Evolutionary conservation across 1,140 invertebrate species (phyloP).

Genomic region (Ooceraea biroi): DNA sequence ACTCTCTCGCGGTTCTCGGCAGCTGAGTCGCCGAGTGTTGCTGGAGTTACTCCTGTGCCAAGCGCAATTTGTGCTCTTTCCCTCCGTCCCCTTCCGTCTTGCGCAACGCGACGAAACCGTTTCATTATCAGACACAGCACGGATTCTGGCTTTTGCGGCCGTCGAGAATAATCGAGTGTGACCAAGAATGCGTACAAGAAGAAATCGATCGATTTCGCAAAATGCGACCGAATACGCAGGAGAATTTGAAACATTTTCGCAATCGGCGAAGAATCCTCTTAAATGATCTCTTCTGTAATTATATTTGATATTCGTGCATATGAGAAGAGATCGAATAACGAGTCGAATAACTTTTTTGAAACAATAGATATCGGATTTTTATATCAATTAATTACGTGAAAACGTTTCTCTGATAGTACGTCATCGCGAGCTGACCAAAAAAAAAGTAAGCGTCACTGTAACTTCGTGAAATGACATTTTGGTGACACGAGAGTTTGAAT

Average conservation of each 20-base stretch:
- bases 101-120: slow-evolving; percentile 68
- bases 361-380: no score
- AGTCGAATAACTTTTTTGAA: no score
- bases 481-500: background rate
- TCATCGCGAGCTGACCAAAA: background rate
- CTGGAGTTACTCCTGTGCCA: slow-evolving; percentile 60
- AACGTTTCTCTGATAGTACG: no score
- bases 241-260: no score
- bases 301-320: no score
- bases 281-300: no score
- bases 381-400: no score
- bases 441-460: background rate
- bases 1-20: slow-evolving; percentile 66
- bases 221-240: background rate
- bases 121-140: slow-evolving; percentile 71
- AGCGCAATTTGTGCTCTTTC: slow-evolving; percentile 66
- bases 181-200: background rate
- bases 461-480: slow-evolving; percentile 1
- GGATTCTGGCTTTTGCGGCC: slow-evolving; percentile 67
- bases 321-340: no score
- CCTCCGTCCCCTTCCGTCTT: slow-evolving; percentile 14
- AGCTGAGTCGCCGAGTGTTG: slow-evolving; percentile 62
- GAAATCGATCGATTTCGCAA: background rate
- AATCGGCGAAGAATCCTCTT: no score
- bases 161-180: background rate